Evolutionary conservation across 2,797 vertebrate species (phyloP).

Genomic region (Pterois miles): DNA sequence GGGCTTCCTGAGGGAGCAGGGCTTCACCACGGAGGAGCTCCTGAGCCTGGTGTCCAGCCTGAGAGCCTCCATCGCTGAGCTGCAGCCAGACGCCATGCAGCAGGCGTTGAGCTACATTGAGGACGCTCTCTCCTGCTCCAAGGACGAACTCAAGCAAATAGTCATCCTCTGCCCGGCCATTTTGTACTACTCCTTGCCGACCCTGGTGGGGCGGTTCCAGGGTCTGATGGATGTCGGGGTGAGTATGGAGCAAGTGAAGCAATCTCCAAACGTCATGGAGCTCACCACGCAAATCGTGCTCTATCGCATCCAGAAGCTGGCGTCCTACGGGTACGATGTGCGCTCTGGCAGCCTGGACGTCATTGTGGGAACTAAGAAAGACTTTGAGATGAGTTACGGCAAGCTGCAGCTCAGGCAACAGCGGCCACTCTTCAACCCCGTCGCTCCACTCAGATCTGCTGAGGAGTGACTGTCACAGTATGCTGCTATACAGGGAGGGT

Average conservation of each 20-base stretch:
- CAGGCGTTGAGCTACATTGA: slow-evolving; percentile 83
- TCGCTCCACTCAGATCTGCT: slow-evolving; percentile 79
- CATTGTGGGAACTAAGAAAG: slow-evolving; percentile 90
- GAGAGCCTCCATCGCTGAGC: slow-evolving; percentile 90
- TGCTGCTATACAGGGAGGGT: too few relatives aligned
- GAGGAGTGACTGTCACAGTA: slow-evolving; percentile 77
- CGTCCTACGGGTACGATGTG: slow-evolving; percentile 83
- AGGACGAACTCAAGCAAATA: slow-evolving; percentile 82
- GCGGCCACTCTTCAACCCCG: slow-evolving; percentile 89
- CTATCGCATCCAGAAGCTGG: slow-evolving; percentile 88
- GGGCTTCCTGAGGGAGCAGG: slow-evolving; percentile 83
- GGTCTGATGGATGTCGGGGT: slow-evolving; percentile 84
- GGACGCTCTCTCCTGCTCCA: slow-evolving; percentile 79
- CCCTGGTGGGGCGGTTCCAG: slow-evolving; percentile 85
- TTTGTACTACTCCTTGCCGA: slow-evolving; percentile 84
- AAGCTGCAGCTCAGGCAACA: slow-evolving; percentile 84
- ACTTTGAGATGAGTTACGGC: slow-evolving; percentile 87
- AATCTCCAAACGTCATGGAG: slow-evolving; percentile 87
- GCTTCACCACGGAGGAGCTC: slow-evolving; percentile 86
- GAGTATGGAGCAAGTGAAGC: slow-evolving; percentile 85
- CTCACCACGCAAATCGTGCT: slow-evolving; percentile 88
- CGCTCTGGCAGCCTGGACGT: slow-evolving; percentile 82
- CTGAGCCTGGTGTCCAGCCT: slow-evolving; percentile 88
- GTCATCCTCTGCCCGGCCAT: slow-evolving; percentile 88
- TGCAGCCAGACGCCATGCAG: slow-evolving; percentile 82